Conservation (phyloP, 1,140 invertebrate genomes). For the Trichoplusia ni region DNA sequence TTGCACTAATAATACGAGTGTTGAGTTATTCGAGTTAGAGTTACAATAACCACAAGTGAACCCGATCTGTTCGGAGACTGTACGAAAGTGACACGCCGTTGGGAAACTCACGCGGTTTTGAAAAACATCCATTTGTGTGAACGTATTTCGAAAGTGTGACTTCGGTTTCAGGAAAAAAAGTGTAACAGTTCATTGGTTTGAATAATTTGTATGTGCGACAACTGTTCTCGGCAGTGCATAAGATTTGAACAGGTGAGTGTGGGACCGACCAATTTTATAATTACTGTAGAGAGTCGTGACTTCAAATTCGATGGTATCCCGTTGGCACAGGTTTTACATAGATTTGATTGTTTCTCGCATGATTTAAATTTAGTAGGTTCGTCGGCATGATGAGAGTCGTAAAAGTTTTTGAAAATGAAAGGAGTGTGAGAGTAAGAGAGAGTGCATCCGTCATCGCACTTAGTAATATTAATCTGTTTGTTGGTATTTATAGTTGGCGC, state of each 20-base stretch:
- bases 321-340: too few relatives aligned
- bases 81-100: constrained; percentile 68
- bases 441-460: constrained; percentile 16
- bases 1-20: constrained; percentile 57
- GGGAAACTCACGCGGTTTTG: constrained; percentile 61
- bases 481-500: constrained; percentile 8
- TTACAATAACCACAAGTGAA: constrained; percentile 74
- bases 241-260: constrained; percentile 39
- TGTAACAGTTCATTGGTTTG: constrained; percentile 31
- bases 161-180: constrained; percentile 34
- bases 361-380: background rate
- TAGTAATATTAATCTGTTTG: constrained; percentile 1
- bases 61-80: constrained; percentile 58
- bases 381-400: constrained; percentile 14
- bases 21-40: constrained; percentile 58
- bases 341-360: background rate
- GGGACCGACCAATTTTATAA: background rate
- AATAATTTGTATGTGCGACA: constrained; percentile 5
- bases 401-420: constrained; percentile 25
- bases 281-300: background rate
- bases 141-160: constrained; percentile 55
- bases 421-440: background rate
- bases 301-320: constrained; percentile 2
- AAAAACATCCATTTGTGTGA: constrained; percentile 55
- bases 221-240: constrained; percentile 7